Evolutionary conservation across 2,113 vertebrate species (phyloP).

Genomic region (Coturnix japonica): DNA sequence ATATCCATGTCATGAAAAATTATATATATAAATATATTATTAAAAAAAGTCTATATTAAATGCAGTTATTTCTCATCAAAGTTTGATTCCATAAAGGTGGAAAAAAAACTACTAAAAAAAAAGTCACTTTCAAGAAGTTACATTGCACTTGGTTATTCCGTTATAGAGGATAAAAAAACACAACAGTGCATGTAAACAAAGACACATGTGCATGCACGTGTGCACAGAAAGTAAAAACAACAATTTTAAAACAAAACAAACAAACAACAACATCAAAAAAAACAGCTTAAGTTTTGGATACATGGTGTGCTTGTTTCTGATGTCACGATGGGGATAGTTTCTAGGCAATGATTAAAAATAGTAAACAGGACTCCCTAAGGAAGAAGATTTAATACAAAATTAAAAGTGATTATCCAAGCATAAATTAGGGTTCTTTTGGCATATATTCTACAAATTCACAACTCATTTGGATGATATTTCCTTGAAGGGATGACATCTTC

Average conservation of each 20-base stretch:
- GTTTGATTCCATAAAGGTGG: not conserved
- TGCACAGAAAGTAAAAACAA: not conserved
- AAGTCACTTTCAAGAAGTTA: not conserved
- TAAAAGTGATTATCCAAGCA: not conserved
- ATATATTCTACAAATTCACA: not conserved
- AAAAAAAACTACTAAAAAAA: not conserved
- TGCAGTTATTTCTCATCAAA: not conserved
- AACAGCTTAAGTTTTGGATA: not conserved
- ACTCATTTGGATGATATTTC: not conserved
- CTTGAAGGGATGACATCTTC: not conserved
- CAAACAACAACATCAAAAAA: not conserved
- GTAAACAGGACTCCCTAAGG: rapidly evolving
- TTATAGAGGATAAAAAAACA: not conserved
- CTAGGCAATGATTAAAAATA: not conserved
- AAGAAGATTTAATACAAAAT: not conserved
- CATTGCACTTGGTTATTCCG: not conserved
- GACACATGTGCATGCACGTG: not conserved
- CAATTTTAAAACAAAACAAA: not conserved
- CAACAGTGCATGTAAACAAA: not conserved
- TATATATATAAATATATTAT: too few species aligned
- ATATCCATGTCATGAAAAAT: not conserved
- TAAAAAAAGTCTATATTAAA: too few species aligned
- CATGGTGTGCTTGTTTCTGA: not conserved
- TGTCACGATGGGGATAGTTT: not conserved
- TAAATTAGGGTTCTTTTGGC: rapidly evolving